Evolutionary conservation across 2,797 vertebrate species (phyloP).

Genomic region (Anguilla marmorata): DNA sequence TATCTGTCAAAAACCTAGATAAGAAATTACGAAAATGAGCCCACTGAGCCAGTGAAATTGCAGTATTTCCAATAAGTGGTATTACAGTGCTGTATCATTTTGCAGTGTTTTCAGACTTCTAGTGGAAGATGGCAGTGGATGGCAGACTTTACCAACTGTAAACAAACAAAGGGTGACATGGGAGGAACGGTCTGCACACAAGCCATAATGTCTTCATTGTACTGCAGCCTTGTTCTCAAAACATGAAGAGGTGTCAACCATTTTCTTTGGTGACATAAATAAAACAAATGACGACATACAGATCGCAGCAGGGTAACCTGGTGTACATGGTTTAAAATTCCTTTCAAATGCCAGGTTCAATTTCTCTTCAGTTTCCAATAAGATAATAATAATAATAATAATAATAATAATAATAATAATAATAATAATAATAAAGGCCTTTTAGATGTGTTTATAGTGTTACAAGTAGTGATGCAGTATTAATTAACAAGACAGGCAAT

Average conservation of each 20-base stretch:
- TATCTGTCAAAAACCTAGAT: background rate
- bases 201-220: background rate
- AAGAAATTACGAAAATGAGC: background rate
- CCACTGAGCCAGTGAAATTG: background rate
- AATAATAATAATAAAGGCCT: background rate
- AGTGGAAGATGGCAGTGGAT: too few species aligned
- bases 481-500: background rate
- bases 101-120: background rate
- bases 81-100: background rate
- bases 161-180: background rate
- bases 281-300: background rate
- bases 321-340: background rate
- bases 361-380: background rate
- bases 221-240: constrained; percentile 3
- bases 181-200: background rate
- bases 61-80: background rate
- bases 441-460: background rate
- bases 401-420: background rate
- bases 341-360: background rate
- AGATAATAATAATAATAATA: background rate
- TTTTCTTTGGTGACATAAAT: background rate
- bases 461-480: background rate
- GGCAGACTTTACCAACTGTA: background rate
- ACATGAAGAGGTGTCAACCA: background rate
- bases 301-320: background rate